Evolutionary conservation across 2,797 vertebrate species (phyloP).

Genomic region (Muscicapa striata): DNA sequence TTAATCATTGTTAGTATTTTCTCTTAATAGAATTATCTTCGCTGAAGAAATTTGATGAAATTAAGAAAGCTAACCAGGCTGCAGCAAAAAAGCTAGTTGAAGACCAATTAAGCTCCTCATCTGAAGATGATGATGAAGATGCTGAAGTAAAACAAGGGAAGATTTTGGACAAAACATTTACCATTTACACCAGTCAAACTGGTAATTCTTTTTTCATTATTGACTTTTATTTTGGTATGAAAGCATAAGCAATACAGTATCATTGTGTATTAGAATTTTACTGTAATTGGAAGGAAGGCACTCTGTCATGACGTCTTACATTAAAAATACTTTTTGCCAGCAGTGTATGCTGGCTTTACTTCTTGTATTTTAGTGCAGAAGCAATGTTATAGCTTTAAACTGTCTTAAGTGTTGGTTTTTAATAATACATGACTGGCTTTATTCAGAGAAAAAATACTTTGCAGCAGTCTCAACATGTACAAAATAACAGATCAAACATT

Average conservation of each 20-base stretch:
- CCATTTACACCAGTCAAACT: slow-evolving; percentile 87
- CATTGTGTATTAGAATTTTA: background rate
- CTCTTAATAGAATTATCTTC: slow-evolving; percentile 75
- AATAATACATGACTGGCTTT: background rate
- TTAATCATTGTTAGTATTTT: background rate
- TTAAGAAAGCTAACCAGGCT: slow-evolving; percentile 89
- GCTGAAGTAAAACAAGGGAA: slow-evolving; percentile 83
- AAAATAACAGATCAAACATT: background rate
- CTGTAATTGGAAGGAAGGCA: background rate
- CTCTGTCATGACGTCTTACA: background rate
- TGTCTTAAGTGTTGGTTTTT: background rate
- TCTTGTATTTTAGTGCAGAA: background rate
- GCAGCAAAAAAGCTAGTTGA: slow-evolving; percentile 86
- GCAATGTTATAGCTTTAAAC: background rate
- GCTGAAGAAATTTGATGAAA: slow-evolving; percentile 91
- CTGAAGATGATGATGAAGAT: slow-evolving; percentile 81
- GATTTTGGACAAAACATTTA: slow-evolving; percentile 90
- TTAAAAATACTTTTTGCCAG: background rate
- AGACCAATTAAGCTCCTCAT: slow-evolving; percentile 84
- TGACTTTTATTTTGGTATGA: background rate
- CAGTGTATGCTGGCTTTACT: background rate
- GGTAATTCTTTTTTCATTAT: slow-evolving; percentile 75
- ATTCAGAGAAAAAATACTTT: background rate
- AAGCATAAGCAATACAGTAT: background rate
- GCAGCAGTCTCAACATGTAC: background rate